Evolutionary conservation across 2,888 invertebrate species (phyloP), one percentile per base, ranked within the genome.

Genomic region (Plutella xylostella): DNA sequence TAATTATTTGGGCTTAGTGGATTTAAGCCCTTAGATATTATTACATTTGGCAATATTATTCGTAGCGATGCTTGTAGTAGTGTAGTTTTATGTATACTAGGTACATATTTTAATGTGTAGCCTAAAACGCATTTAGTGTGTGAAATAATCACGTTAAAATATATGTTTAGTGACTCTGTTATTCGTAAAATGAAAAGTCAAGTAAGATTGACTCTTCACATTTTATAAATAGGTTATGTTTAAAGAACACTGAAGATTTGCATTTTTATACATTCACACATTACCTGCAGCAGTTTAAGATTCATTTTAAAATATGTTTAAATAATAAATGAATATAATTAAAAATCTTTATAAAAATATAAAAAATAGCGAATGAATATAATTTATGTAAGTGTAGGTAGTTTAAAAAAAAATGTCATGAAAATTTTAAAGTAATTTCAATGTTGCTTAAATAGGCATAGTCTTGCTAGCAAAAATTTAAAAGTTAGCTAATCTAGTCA

Each of bases 231-330:
- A 1, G 15, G 35, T 18, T 12, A 37, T 37, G 37, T 37, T 37
- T 18, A 37, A 20, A n/a, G 20, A 37, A 37, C 37, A 37, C 20
- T 37, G 20, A 18, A 34, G 17, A n/a, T 33, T 37, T 37, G 37
- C 37, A 37, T 37, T 37, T 37, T 37, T 37, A n/a, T 37, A 33
- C 15, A 33, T n/a, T n/a, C n/a, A n/a, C n/a, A n/a, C n/a, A n/a
- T n/a, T n/a, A n/a, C n/a, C n/a, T n/a, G n/a, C n/a, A n/a, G n/a
- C n/a, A n/a, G n/a, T n/a, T n/a, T n/a, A n/a, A n/a, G n/a, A n/a
- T n/a, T n/a, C n/a, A n/a, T n/a, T n/a, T n/a, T n/a, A n/a, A n/a
- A n/a, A n/a, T n/a, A n/a, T n/a, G n/a, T n/a, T n/a, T n/a, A n/a
- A n/a, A n/a, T n/a, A n/a, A n/a, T n/a, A n/a, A n/a, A n/a, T n/a